Percentiles rank a stretch among this genome's conserved stretches.
These are phyloP conservation scores for Serrognathus titanus DNA, from an alignment of 2,888 invertebrate genomes.

Conservation along the genomic window DNA sequence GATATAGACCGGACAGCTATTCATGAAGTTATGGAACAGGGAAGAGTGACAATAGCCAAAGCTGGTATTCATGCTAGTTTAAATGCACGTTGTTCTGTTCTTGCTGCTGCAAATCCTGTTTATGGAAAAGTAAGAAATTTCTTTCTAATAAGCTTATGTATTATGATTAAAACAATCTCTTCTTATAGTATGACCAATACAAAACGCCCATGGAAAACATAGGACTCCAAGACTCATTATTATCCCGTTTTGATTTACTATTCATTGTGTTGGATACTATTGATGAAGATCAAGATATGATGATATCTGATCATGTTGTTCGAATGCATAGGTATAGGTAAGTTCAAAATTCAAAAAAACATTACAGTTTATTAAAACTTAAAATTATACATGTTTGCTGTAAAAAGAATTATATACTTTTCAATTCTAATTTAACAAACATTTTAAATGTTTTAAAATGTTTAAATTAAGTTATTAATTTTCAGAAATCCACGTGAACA, in stretches of 20 bases:
- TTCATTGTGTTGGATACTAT: slow-evolving; percentile 96
- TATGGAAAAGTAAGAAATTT: slow-evolving; percentile 74
- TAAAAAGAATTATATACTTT: too few species aligned
- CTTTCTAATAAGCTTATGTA: not conserved
- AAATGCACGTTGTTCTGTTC: slow-evolving; percentile 94
- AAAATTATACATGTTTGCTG: too few species aligned
- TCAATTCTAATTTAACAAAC: too few species aligned
- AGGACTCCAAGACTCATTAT: slow-evolving; percentile 92
- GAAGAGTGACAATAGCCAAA: slow-evolving; percentile 95
- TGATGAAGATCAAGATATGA: slow-evolving; percentile 84
- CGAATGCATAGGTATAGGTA: slow-evolving; percentile 93
- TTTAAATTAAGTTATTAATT: too few species aligned
- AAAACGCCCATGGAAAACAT: slow-evolving; percentile 99
- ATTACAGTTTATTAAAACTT: not conserved
- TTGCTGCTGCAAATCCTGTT: slow-evolving; percentile 99
- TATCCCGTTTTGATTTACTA: slow-evolving; percentile 96
- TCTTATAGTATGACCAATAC: slow-evolving; percentile 89
- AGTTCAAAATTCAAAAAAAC: slow-evolving; percentile 3
- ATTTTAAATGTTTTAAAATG: too few species aligned
- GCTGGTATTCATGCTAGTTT: slow-evolving; percentile 98
- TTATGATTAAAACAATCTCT: not conserved
- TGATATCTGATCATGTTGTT: slow-evolving; percentile 95
- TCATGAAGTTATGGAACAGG: slow-evolving; percentile 99
- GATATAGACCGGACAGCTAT: slow-evolving; percentile 98
- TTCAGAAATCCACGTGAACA: slow-evolving; percentile 82